phyloP scores from a whole-genome alignment of 2,888 invertebrate genomes.

The Netelia virgata region DNA sequence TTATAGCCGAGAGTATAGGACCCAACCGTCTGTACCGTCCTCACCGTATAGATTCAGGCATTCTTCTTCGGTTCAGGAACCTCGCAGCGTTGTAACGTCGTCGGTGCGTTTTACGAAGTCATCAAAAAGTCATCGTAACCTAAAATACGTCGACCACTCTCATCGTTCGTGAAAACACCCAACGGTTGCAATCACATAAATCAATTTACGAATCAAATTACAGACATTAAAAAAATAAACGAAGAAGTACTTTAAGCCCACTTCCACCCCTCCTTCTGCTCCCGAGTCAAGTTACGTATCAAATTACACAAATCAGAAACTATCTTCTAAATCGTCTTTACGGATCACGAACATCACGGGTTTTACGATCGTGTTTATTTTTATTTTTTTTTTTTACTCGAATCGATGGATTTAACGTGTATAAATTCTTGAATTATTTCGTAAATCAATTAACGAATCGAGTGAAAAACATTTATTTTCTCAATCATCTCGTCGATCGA shows the following conservation, averaged over 20 bases:
- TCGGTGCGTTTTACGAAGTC: neutral
- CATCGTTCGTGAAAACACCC: neutral
- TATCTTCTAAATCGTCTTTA: neutral
- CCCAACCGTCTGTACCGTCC: neutral
- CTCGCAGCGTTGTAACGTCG: neutral
- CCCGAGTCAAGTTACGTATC: neutral
- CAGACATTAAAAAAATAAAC: neutral
- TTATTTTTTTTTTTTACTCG: too few relatives aligned
- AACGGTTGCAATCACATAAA: neutral
- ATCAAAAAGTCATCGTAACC: constrained; percentile 3
- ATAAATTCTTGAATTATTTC: too few relatives aligned
- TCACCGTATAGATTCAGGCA: neutral
- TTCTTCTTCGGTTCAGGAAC: neutral
- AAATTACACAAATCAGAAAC: neutral
- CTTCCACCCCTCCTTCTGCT: too few relatives aligned
- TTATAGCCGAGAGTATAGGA: constrained; percentile 35
- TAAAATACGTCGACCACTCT: neutral
- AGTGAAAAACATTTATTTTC: too few relatives aligned
- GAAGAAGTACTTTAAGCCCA: neutral
- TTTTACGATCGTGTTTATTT: neutral
- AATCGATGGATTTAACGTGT: too few relatives aligned
- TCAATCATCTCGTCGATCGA: too few relatives aligned
- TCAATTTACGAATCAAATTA: neutral
- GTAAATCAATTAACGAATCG: too few relatives aligned
- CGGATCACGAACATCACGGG: neutral